phyloP scores from a whole-genome alignment of 2,113 vertebrate genomes.

The Synodontis membranacea region DNA sequence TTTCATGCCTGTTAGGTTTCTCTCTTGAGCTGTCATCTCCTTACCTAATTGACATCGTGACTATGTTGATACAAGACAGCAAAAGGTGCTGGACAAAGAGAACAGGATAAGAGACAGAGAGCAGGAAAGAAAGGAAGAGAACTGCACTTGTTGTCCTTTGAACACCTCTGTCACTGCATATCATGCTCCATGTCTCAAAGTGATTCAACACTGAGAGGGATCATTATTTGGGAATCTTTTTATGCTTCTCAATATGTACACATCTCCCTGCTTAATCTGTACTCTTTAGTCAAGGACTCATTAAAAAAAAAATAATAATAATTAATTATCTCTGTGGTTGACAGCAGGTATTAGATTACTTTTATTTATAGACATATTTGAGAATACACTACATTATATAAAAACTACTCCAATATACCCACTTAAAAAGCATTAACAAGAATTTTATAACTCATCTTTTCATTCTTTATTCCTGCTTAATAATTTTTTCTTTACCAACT shows the following conservation, averaged over 20 bases:
- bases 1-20: conserved; percentile 58
- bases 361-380: not conserved
- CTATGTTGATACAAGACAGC: conserved; percentile 51
- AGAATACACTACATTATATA: not conserved
- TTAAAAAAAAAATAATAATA: too few relatives aligned
- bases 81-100: conserved; percentile 51
- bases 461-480: not conserved
- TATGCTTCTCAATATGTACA: not conserved
- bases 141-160: not conserved
- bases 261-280: conserved; percentile 1
- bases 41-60: conserved; percentile 63
- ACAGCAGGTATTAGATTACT: not conserved
- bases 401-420: not conserved
- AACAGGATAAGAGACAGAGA: not conserved
- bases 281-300: not conserved
- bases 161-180: conserved; percentile 30
- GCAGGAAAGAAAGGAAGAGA: not conserved
- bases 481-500: not conserved
- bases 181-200: conserved; percentile 17
- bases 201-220: conserved; percentile 30
- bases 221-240: conserved; percentile 30
- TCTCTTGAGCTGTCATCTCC: conserved; percentile 56
- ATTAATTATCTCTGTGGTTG: conserved; percentile 10
- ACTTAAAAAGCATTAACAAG: not conserved
- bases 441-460: not conserved